Conservation (phyloP, 2,797 vertebrate genomes). For the Hyperoplus lanceolatus region DNA sequence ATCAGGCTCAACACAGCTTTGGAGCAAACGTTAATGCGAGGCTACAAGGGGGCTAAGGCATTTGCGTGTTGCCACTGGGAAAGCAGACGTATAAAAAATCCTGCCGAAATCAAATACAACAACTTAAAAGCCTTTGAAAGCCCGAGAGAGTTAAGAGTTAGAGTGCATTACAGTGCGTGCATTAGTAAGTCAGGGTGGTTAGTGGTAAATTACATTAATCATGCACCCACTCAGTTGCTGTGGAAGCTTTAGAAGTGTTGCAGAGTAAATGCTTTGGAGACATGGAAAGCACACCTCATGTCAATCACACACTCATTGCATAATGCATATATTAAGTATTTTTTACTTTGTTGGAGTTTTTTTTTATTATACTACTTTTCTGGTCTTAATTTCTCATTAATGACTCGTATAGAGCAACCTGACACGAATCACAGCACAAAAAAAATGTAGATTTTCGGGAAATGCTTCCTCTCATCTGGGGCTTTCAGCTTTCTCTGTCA, state of each 20-base stretch:
- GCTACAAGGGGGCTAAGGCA: conserved; percentile 45
- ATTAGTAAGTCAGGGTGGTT: conserved; percentile 70
- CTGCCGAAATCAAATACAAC: conserved; percentile 68
- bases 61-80: conserved; percentile 55
- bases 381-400: no score
- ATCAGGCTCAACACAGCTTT: conserved; percentile 59
- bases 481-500: no score
- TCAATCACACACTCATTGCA: conserved; percentile 33
- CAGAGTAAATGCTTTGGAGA: conserved; percentile 61
- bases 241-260: conserved; percentile 71
- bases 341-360: no score
- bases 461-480: no score
- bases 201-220: conserved; percentile 75
- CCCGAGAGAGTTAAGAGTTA: conserved; percentile 58
- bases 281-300: conserved; percentile 32
- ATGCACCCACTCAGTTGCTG: conserved; percentile 63
- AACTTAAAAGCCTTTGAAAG: conserved; percentile 75
- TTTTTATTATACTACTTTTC: no score
- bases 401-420: no score
- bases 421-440: no score
- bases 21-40: conserved; percentile 47
- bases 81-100: conserved; percentile 67
- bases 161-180: conserved; percentile 69
- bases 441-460: no score
- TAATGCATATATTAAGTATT: background rate